phyloP scores from a whole-genome alignment of 92 coral and sea anemone species.

The Scolanthus callimorphus region DNA sequence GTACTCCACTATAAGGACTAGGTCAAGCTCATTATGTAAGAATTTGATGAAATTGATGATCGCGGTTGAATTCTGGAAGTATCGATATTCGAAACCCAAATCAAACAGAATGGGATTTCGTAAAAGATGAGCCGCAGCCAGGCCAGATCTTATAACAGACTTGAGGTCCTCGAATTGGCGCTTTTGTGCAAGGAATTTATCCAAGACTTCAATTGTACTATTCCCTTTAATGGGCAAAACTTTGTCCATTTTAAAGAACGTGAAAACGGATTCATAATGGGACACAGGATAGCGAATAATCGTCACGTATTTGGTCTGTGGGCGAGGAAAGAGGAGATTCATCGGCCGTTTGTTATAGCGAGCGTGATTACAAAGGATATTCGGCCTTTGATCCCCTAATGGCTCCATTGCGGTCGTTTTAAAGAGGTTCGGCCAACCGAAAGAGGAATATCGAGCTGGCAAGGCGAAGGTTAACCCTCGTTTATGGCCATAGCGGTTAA shows the following conservation, averaged over 20 bases:
- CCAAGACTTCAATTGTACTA: neutral
- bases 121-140: slow-evolving; percentile 14
- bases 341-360: slow-evolving; percentile 54
- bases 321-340: slow-evolving; percentile 50
- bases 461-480: slow-evolving; percentile 42
- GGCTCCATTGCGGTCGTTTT: slow-evolving; percentile 12
- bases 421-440: slow-evolving; percentile 59
- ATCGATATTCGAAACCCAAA: slow-evolving; percentile 48
- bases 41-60: slow-evolving; percentile 36
- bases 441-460: slow-evolving; percentile 2
- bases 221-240: neutral
- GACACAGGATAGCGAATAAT: slow-evolving; percentile 55
- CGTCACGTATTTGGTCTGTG: slow-evolving; percentile 42
- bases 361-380: slow-evolving; percentile 78
- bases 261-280: slow-evolving; percentile 65
- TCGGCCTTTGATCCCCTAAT: slow-evolving; percentile 26
- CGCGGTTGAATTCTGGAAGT: slow-evolving; percentile 24
- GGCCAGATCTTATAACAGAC: neutral
- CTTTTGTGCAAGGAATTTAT: neutral
- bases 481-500: slow-evolving; percentile 57
- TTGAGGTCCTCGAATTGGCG: neutral
- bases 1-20: slow-evolving; percentile 64
- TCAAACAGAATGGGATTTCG: slow-evolving; percentile 68
- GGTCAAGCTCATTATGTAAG: slow-evolving; percentile 47
- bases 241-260: slow-evolving; percentile 29